Percentiles rank a stretch among this genome's conserved stretches.
phyloP scores from a whole-genome alignment of 2,888 invertebrate species.

The Drosophila recens region DNA sequence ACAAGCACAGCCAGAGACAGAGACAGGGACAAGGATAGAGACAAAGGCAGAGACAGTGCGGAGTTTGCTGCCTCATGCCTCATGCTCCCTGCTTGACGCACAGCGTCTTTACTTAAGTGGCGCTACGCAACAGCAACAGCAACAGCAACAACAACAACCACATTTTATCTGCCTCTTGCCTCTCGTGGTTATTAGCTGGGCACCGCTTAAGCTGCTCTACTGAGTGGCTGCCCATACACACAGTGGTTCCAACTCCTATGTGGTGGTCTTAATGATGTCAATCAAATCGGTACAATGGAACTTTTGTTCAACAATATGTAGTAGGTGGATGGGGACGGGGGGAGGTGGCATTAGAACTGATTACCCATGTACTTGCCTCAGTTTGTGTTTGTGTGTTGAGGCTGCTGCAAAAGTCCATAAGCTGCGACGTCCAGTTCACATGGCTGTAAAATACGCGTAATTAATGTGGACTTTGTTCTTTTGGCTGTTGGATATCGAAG shows the following conservation, averaged over 20 bases:
- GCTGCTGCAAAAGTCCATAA: conserved; percentile 15
- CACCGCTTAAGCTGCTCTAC: conserved; percentile 39
- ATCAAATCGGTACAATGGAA: conserved; percentile 64
- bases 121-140: conserved; percentile 65
- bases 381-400: conserved; percentile 34
- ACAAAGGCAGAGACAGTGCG: conserved; percentile 10
- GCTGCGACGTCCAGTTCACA: neutral
- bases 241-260: conserved; percentile 34
- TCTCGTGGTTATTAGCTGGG: conserved; percentile 66
- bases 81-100: conserved; percentile 58
- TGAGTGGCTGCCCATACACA: conserved; percentile 52
- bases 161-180: neutral
- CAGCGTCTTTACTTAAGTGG: conserved; percentile 75
- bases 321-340: conserved; percentile 3
- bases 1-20: conserved; percentile 70
- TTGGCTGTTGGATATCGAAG: conserved; percentile 52
- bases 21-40: conserved; percentile 6
- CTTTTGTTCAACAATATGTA: conserved; percentile 42
- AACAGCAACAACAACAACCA: conserved; percentile 50
- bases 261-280: conserved; percentile 77
- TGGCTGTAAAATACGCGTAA: conserved; percentile 54
- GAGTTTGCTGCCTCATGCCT: conserved; percentile 4
- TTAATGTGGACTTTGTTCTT: conserved; percentile 66
- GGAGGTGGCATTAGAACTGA: conserved; percentile 46
- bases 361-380: conserved; percentile 48